phyloP scores from a whole-genome alignment of 2,888 invertebrate species.

The Dilophus febrilis region DNA sequence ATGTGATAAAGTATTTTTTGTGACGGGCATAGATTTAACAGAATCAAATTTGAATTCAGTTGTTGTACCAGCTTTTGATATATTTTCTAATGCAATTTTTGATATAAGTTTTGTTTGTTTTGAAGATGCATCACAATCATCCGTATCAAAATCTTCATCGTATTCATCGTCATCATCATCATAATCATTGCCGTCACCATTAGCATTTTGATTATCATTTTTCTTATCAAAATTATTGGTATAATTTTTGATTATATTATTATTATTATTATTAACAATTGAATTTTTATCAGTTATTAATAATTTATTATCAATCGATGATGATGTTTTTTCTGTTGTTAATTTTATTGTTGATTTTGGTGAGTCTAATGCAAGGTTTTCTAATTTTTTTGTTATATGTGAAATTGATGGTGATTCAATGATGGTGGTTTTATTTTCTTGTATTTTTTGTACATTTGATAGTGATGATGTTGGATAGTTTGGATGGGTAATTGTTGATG shows the following conservation, averaged over 20 bases:
- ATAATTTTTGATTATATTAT: no score
- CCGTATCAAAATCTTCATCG: conserved; percentile 12
- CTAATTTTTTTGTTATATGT: background rate
- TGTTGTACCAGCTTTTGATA: conserved; percentile 48
- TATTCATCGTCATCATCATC: conserved; percentile 11
- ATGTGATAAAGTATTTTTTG: conserved; percentile 7
- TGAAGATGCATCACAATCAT: conserved; percentile 10
- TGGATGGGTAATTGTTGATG: background rate
- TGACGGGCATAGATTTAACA: background rate
- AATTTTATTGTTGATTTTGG: background rate
- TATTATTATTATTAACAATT: background rate
- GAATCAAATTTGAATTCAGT: conserved; percentile 32
- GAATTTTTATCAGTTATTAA: conserved; percentile 1
- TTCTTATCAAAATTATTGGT: background rate
- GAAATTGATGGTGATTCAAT: background rate
- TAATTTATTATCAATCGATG: background rate
- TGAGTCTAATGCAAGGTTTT: background rate
- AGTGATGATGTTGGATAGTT: no score
- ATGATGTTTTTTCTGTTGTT: background rate
- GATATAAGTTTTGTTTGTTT: conserved; percentile 22
- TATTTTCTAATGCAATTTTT: conserved; percentile 45
- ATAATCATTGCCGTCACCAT: conserved; percentile 4
- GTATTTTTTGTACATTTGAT: no score
- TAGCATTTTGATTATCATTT: conserved; percentile 4
- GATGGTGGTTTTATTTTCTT: no score